Percentiles rank a stretch among this genome's conserved stretches.
Conservation (phyloP, 2,113 vertebrate species). For the Leptocoma aspasia region DNA sequence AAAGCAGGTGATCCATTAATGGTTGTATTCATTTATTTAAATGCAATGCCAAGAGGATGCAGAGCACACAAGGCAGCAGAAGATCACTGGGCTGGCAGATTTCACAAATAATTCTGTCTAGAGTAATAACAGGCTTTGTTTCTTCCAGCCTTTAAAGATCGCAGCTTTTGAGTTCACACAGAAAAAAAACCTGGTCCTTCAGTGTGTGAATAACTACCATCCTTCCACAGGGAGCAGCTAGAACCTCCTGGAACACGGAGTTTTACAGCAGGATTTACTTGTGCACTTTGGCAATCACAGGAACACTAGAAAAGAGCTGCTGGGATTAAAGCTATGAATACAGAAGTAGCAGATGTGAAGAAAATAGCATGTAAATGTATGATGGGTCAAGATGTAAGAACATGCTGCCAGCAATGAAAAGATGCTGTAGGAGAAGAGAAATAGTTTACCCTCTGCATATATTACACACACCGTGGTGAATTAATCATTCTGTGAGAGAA, state of each 20-base stretch:
- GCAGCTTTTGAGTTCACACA: neutral
- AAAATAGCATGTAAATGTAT: conserved; percentile 24
- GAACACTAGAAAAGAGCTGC: neutral
- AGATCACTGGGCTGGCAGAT: neutral
- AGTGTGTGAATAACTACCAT: neutral
- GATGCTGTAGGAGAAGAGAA: conserved; percentile 22
- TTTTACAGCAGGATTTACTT: neutral
- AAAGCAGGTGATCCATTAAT: neutral
- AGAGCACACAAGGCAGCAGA: neutral
- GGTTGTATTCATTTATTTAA: conserved; percentile 11
- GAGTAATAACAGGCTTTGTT: neutral
- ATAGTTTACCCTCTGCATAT: conserved; percentile 2
- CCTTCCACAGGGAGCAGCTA: neutral
- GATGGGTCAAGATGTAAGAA: neutral
- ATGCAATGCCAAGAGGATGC: neutral
- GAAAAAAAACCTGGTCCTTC: neutral
- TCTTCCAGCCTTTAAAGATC: neutral
- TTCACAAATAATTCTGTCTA: neutral
- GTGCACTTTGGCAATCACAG: neutral
- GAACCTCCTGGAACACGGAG: neutral
- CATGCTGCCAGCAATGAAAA: neutral
- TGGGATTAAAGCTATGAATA: neutral
- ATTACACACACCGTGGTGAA: neutral
- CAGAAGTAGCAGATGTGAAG: conserved; percentile 3
- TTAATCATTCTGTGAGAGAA: neutral